Evolutionary conservation across 1,140 invertebrate genomes (phyloP).

Genomic region (Drosophila neocordata): DNA sequence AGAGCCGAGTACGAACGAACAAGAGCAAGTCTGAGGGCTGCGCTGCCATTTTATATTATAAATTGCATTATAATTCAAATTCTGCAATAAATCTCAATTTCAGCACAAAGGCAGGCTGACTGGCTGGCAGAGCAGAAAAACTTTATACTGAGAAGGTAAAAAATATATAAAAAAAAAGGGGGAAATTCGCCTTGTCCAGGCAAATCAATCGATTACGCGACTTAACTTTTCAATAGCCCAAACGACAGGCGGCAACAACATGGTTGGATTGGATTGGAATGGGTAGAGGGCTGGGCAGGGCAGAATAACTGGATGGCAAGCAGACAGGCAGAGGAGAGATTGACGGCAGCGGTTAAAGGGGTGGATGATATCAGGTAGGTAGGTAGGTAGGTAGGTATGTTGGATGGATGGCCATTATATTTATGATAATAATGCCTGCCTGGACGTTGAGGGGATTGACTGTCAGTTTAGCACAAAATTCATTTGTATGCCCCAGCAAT

Average conservation of each 20-base stretch:
- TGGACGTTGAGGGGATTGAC: conserved; percentile 43
- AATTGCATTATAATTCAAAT: conserved; percentile 82
- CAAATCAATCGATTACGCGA: conserved; percentile 82
- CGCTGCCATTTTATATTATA: conserved; percentile 78
- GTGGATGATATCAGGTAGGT: conserved; percentile 7
- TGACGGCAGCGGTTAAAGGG: conserved; percentile 9
- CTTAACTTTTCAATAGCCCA: conserved; percentile 81
- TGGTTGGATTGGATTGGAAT: background rate
- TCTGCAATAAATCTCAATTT: conserved; percentile 82
- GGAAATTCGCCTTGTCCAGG: conserved; percentile 53
- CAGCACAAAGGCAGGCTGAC: conserved; percentile 65
- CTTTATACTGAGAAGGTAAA: background rate
- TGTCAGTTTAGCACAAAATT: conserved; percentile 55
- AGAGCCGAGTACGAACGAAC: background rate
- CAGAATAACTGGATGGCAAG: too few relatives aligned
- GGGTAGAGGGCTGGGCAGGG: too few relatives aligned
- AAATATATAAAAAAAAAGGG: background rate
- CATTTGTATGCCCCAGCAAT: conserved; percentile 32
- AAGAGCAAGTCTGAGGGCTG: conserved; percentile 15
- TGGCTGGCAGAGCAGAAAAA: conserved; percentile 5
- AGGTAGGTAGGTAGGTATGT: background rate
- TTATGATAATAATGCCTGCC: conserved; percentile 68
- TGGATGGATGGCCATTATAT: conserved; percentile 56
- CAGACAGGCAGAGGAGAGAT: background rate
- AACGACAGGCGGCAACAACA: conserved; percentile 44